Evolutionary conservation across 2,888 invertebrate genomes (phyloP).

Genomic region (Hyposoter didymator): DNA sequence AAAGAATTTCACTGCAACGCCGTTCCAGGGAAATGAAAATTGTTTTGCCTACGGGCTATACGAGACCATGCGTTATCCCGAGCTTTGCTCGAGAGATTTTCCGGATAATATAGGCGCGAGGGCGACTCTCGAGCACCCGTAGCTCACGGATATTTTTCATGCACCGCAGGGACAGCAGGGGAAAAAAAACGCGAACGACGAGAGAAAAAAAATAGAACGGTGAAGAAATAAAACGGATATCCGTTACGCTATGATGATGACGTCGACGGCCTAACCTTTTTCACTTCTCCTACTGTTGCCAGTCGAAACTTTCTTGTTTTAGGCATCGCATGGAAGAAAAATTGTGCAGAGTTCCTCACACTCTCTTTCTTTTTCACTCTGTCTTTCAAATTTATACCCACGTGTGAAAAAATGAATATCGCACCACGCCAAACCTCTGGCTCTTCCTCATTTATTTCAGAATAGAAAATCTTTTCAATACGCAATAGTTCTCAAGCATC

Average conservation of each 20-base stretch:
- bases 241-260: slow-evolving; percentile 35
- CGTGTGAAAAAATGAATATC: slow-evolving; percentile 3
- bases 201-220: background rate
- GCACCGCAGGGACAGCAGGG: slow-evolving; percentile 12
- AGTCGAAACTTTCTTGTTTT: slow-evolving; percentile 1
- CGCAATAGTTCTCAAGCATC: background rate
- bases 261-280: slow-evolving; percentile 32
- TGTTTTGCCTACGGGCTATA: slow-evolving; percentile 63
- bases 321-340: slow-evolving; percentile 11
- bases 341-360: background rate
- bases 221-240: slow-evolving; percentile 42
- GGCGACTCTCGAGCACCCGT: slow-evolving; percentile 45
- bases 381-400: background rate
- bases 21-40: slow-evolving; percentile 58
- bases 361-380: background rate
- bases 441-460: slow-evolving; percentile 5
- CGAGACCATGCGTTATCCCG: slow-evolving; percentile 63
- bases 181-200: background rate
- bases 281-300: slow-evolving; percentile 15
- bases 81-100: slow-evolving; percentile 65
- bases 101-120: slow-evolving; percentile 63
- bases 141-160: slow-evolving; percentile 63
- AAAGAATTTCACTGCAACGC: slow-evolving; percentile 58
- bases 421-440: background rate
- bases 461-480: slow-evolving; percentile 13